Base-by-base conservation (phyloP, 2,888 invertebrate species). In the Deilephila porcellus region DNA sequence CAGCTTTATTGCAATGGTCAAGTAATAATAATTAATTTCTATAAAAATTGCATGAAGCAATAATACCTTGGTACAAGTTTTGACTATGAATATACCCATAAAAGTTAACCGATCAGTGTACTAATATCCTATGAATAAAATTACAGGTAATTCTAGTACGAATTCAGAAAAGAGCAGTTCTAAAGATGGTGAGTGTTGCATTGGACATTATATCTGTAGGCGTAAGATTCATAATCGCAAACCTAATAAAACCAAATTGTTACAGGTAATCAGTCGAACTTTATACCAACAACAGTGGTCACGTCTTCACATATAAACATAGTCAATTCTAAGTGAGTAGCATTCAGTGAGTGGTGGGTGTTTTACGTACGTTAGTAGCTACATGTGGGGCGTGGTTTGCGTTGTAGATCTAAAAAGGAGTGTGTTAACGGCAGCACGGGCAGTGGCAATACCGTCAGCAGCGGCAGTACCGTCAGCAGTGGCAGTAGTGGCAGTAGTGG, bases 301-400 rank as follows among this genome's bases (percentile, higher is more conserved):
- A 93, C 95, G 82, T 91, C 95, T 81, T 93, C 95, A 83, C 88
- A 94, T 90, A 93, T 94, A 88, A 94, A 94, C 85, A 91, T 94
- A 93, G 92, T 94, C 88, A 95, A 93, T 93, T 93, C 93, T 89
- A 94, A 94, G 95, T 95, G 85, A 93, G 95, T 94, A 59, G 14
- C 34, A 37, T 64, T 71, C 60, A 17, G 60, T 52, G 53, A 45
- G 64, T 64, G 63, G 37, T 29, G 53, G 59, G 56, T 71, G 62
- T 62, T 17, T 59, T 20, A 45, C 70, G 19, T 60, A 56, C 73
- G 32, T 75, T 60, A 45, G 63, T 70, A n/a, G 53, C 45, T 67
- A 63, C 70, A 70, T 71, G 67, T 59, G 67, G 14, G 32, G 19
- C 56, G 25, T 52, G 67, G 67, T 71, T 73, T 75, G 60, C 75